These are phyloP conservation scores for Creontiades dilutus DNA, from an alignment of 2,888 invertebrate species.

Conservation along the genomic window DNA sequence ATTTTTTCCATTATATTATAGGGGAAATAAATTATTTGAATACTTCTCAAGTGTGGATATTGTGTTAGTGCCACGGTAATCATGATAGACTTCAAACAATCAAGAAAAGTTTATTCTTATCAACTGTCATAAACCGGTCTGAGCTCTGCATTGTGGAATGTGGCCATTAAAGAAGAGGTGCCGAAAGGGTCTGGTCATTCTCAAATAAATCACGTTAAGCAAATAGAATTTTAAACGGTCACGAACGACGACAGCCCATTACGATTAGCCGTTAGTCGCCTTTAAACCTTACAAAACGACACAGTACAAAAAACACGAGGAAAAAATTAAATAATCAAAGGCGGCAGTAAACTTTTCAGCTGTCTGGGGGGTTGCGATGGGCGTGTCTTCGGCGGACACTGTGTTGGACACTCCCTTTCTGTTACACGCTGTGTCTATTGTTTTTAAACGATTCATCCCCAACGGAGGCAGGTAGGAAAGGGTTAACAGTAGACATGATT, in stretches of 20 bases:
- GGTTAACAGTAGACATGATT: constrained; percentile 46
- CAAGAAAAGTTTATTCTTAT: too few species aligned
- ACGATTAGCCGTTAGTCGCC: constrained; percentile 22
- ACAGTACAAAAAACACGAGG: constrained; percentile 38
- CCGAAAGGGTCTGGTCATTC: constrained; percentile 1
- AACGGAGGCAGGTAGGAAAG: constrained; percentile 17
- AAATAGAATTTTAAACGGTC: constrained; percentile 8
- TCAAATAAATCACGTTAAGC: constrained; percentile 34
- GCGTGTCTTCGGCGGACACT: constrained; percentile 17
- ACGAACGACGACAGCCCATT: background rate
- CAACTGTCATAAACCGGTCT: too few species aligned
- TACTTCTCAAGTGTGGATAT: too few species aligned
- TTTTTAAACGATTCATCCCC: constrained; percentile 53
- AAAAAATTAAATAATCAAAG: constrained; percentile 43
- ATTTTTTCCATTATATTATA: too few species aligned
- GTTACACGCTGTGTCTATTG: constrained; percentile 29
- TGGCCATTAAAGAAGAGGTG: background rate
- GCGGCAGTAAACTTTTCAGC: constrained; percentile 54
- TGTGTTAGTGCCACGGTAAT: too few species aligned
- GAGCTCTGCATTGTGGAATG: too few species aligned
- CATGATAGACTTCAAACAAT: too few species aligned
- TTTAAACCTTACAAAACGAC: background rate
- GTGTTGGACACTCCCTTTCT: background rate
- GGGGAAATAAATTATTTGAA: too few species aligned
- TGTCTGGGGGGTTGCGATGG: constrained; percentile 42